phyloP scores from a whole-genome alignment of 2,888 invertebrate species.

The Synergus gifuensis region DNA sequence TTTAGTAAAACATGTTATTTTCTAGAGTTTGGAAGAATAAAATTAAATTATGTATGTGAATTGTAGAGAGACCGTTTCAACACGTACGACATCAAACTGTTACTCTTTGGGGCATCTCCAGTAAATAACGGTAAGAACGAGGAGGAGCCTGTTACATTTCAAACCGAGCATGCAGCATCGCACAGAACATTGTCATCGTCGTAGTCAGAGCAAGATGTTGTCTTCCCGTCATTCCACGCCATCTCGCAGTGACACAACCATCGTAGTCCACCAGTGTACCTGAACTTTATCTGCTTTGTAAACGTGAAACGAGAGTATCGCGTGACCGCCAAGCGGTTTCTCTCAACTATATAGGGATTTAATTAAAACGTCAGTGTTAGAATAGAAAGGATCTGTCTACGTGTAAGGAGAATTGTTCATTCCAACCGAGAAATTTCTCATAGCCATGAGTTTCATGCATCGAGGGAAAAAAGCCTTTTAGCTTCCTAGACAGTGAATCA shows the following conservation, averaged over 20 bases:
- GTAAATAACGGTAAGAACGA: conserved; percentile 59
- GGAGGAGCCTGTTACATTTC: conserved; percentile 60
- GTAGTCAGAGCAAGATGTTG: conserved; percentile 40
- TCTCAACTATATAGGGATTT: conserved; percentile 53
- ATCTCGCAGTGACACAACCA: conserved; percentile 43
- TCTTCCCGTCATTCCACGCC: conserved; percentile 40
- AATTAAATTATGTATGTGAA: too few species aligned
- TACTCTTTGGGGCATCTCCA: conserved; percentile 54
- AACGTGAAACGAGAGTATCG: conserved; percentile 46
- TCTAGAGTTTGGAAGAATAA: too few species aligned
- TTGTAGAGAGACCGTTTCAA: background rate
- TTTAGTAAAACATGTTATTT: too few species aligned
- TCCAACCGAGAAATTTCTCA: conserved; percentile 19
- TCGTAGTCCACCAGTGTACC: background rate
- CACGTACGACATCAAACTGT: conserved; percentile 45
- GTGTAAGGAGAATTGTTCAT: conserved; percentile 18
- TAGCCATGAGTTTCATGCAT: conserved; percentile 2
- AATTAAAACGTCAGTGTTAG: conserved; percentile 58
- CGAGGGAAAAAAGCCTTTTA: conserved; percentile 9
- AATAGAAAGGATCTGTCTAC: conserved; percentile 33
- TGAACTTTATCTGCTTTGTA: conserved; percentile 36
- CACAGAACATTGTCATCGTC: conserved; percentile 43
- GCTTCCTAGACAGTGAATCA: conserved; percentile 6
- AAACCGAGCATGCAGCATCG: conserved; percentile 48
- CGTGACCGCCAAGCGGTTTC: conserved; percentile 44